A percentile compares a stretch with the other conserved stretches of the same genome.
These are phyloP conservation scores for Akabosia matsudoensis DNA, from an alignment of 1,140 invertebrate species.

Conservation along the genomic window DNA sequence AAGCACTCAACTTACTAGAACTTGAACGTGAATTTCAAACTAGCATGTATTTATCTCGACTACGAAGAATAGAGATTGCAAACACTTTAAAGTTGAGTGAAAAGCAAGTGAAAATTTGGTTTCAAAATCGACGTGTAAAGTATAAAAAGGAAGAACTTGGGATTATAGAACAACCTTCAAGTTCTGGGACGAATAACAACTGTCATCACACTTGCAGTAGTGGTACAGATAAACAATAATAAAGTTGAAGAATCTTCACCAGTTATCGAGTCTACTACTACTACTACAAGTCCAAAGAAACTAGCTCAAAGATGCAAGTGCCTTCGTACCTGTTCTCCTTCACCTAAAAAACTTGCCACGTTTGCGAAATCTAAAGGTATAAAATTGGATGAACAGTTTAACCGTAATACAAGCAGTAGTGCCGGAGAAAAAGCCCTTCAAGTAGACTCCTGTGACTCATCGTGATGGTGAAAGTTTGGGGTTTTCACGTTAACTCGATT, in stretches of 20 bases:
- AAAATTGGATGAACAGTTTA: background rate
- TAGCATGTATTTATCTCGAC: constrained; percentile 60
- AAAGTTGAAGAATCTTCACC: constrained; percentile 8
- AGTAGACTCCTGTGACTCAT: no score
- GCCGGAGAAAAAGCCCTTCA: no score
- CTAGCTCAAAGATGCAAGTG: constrained; percentile 26
- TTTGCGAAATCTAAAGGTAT: background rate
- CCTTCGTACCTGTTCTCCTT: constrained; percentile 36
- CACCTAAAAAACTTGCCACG: constrained; percentile 6
- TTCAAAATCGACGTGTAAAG: constrained; percentile 67
- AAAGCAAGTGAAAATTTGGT: constrained; percentile 89
- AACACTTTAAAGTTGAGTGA: constrained; percentile 71
- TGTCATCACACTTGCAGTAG: background rate
- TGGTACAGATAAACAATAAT: constrained; percentile 6
- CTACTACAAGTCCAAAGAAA: constrained; percentile 17
- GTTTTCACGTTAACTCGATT: no score
- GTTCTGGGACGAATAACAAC: background rate
- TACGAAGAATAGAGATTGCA: constrained; percentile 61
- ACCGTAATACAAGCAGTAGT: no score
- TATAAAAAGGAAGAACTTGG: constrained; percentile 75
- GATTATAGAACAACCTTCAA: constrained; percentile 23
- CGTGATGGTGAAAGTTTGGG: no score
- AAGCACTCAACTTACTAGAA: constrained; percentile 59
- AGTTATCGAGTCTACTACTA: background rate
- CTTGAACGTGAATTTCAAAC: constrained; percentile 59